Percentiles rank a stretch among this genome's conserved stretches.
These are phyloP conservation scores for Tupaia tana DNA, from an alignment of 2,113 vertebrate genomes.

Conservation along the genomic window DNA sequence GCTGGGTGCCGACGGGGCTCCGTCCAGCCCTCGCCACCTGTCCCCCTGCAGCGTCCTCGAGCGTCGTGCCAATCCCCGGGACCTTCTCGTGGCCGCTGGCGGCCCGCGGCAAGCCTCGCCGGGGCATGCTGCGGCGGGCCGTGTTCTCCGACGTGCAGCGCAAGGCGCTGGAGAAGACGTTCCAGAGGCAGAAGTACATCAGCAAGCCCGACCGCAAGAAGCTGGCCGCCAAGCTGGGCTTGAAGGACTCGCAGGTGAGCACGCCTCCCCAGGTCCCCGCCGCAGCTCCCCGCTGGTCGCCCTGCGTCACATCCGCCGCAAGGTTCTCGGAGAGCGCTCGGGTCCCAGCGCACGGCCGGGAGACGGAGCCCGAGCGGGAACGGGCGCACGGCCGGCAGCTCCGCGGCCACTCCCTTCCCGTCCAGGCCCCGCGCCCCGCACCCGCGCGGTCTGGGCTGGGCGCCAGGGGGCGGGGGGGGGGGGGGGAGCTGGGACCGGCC, in stretches of 20 bases:
- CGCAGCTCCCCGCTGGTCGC: accelerated
- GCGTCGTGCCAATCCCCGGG: slow-evolving; percentile 95
- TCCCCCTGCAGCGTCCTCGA: slow-evolving; percentile 87
- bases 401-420: not conserved
- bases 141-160: slow-evolving; percentile 98
- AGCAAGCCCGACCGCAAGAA: slow-evolving; percentile 99
- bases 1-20: too few species aligned
- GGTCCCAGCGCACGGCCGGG: not conserved
- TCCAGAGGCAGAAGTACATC: slow-evolving; percentile 99
- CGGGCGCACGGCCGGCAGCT: too few species aligned
- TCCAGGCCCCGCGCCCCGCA: accelerated
- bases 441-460: not conserved
- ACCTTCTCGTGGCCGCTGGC: slow-evolving; percentile 97
- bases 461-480: accelerated
- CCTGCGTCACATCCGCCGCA: accelerated
- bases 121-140: slow-evolving; percentile 96
- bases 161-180: slow-evolving; percentile 97
- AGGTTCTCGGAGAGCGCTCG: not conserved
- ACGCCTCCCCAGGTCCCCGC: not conserved
- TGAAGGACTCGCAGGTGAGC: slow-evolving; percentile 97
- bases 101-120: slow-evolving; percentile 94
- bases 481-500: accelerated
- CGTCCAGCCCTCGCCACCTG: not conserved
- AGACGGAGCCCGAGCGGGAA: not conserved
- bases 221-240: slow-evolving; percentile 93